phyloP scores from a whole-genome alignment of 1,140 invertebrate species.

The Pollicipes pollicipes region DNA sequence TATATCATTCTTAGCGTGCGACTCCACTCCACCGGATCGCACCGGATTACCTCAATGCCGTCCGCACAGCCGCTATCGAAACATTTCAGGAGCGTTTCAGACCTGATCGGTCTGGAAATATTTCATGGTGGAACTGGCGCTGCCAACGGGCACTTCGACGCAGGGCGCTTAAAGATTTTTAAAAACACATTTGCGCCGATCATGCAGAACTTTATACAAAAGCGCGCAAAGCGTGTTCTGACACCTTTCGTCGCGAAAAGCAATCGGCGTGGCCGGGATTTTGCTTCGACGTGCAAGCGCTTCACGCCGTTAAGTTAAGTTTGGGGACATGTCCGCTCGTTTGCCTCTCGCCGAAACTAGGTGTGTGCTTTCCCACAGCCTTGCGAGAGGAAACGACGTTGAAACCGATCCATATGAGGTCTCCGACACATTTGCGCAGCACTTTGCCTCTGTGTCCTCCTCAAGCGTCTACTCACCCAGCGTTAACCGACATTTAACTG shows the following conservation, averaged over 20 bases:
- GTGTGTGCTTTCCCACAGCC: background rate
- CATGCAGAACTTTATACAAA: background rate
- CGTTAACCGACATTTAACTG: background rate
- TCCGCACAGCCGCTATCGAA: background rate
- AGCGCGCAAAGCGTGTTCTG: background rate
- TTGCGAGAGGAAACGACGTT: background rate
- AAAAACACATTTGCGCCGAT: background rate
- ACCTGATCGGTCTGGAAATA: background rate
- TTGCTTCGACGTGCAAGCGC: background rate
- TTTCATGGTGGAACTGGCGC: background rate
- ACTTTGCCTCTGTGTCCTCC: background rate
- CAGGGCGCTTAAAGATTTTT: background rate
- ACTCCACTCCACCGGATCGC: background rate
- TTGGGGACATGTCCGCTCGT: background rate
- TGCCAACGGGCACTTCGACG: background rate
- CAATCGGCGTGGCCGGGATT: background rate
- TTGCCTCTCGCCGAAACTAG: background rate
- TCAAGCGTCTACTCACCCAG: background rate
- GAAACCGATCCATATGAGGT: background rate
- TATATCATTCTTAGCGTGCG: background rate
- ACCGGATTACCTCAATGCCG: background rate
- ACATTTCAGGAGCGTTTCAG: background rate
- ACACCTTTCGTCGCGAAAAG: background rate
- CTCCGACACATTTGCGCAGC: background rate
- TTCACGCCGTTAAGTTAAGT: background rate